phyloP scores from a whole-genome alignment of 2,797 vertebrate genomes.

The Sparidentex hasta region DNA sequence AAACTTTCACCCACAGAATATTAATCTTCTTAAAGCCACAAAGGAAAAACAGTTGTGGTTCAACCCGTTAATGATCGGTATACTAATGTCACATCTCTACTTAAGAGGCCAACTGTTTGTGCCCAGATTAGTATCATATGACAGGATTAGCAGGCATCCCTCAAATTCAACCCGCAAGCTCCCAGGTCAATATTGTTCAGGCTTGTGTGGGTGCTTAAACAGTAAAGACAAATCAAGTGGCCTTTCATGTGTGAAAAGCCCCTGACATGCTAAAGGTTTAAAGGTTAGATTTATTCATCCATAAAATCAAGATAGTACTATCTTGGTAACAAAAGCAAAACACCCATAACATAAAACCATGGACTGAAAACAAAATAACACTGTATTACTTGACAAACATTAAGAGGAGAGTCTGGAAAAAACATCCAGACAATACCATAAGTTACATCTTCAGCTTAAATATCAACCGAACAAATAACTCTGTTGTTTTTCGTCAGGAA shows the following conservation, averaged over 20 bases:
- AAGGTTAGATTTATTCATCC: conserved; percentile 16
- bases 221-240: conserved; percentile 35
- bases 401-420: background rate
- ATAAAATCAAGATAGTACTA: conserved; percentile 8
- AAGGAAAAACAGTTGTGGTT: background rate
- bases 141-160: conserved; percentile 66
- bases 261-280: conserved; percentile 7
- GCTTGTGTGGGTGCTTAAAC: conserved; percentile 46
- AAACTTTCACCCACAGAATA: conserved; percentile 16
- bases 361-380: background rate
- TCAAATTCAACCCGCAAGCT: conserved; percentile 42
- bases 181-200: conserved; percentile 57
- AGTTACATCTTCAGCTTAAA: conserved; percentile 28
- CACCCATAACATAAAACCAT: background rate
- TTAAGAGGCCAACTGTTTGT: conserved; percentile 61
- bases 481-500: conserved; percentile 27
- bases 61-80: conserved; percentile 36
- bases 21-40: conserved; percentile 22
- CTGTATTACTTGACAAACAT: background rate
- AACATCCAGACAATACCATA: conserved; percentile 11
- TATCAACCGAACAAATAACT: conserved; percentile 29
- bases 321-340: background rate
- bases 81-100: conserved; percentile 54
- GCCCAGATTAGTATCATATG: conserved; percentile 76
- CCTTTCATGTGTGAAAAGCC: conserved; percentile 12